Percentiles rank a stretch among this genome's conserved stretches.
These are phyloP conservation scores for Frieseomelitta varia DNA, from an alignment of 1,140 invertebrate species.

Conservation along the genomic window DNA sequence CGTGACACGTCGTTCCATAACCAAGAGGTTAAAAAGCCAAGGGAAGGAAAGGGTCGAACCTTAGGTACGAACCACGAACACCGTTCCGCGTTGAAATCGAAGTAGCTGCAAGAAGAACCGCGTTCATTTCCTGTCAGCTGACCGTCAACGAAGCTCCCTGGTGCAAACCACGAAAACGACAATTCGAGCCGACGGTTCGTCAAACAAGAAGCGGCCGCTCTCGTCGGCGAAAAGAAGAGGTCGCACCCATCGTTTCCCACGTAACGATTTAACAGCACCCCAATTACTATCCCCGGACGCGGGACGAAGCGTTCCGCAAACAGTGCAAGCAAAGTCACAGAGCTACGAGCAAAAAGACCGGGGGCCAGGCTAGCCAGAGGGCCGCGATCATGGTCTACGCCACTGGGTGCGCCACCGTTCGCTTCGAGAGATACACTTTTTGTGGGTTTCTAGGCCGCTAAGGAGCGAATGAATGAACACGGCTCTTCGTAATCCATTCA, in stretches of 20 bases:
- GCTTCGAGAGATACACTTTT: constrained; percentile 72
- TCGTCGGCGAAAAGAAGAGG: background rate
- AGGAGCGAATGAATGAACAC: constrained; percentile 80
- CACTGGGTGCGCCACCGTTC: constrained; percentile 33
- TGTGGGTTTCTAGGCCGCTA: constrained; percentile 79
- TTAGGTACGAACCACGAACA: background rate
- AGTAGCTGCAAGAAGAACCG: background rate
- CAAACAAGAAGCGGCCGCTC: background rate
- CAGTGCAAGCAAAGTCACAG: background rate
- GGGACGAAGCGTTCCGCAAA: constrained; percentile 23
- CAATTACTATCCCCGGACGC: constrained; percentile 27
- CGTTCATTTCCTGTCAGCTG: constrained; percentile 7
- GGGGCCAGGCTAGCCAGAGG: constrained; percentile 10
- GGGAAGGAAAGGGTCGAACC: background rate
- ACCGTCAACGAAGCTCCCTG: background rate
- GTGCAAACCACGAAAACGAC: background rate
- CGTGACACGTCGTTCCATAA: too few relatives aligned
- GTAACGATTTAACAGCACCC: constrained; percentile 26
- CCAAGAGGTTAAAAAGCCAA: too few relatives aligned
- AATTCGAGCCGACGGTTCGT: background rate
- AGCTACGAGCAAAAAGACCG: background rate
- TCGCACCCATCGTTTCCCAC: constrained; percentile 5
- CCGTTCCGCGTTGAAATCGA: background rate
- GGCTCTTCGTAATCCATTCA: constrained; percentile 80
- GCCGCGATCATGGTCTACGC: constrained; percentile 59